Evolutionary conservation across 2,113 vertebrate species (phyloP).

Genomic region (Mustelus asterias): DNA sequence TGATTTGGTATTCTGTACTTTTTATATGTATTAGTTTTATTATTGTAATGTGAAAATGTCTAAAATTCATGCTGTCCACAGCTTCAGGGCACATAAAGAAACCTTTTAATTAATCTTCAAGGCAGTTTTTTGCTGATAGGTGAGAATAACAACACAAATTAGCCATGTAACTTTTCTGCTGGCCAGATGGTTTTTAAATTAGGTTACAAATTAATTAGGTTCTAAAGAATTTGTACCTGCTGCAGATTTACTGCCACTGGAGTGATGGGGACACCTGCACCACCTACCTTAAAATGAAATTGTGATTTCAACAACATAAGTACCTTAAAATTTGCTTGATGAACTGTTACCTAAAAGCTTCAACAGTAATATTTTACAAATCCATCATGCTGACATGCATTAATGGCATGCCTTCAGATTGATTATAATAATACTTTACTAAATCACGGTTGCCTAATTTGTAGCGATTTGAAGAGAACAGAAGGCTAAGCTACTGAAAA

Average conservation of each 20-base stretch:
- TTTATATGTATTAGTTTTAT: neutral
- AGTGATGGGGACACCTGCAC: neutral
- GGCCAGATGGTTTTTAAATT: constrained; percentile 6
- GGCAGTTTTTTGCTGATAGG: neutral
- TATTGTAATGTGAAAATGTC: neutral
- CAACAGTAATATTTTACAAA: neutral
- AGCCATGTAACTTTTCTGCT: neutral
- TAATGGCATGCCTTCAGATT: neutral
- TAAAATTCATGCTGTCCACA: neutral
- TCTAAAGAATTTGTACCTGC: neutral
- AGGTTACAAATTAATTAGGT: neutral
- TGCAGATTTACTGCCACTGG: neutral
- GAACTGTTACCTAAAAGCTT: neutral
- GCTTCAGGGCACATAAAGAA: neutral
- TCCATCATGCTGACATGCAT: constrained; percentile 2
- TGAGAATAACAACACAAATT: neutral
- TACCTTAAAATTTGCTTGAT: constrained; percentile 11
- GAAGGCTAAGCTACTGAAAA: neutral
- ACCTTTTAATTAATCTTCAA: neutral
- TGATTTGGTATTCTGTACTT: neutral
- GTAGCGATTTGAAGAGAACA: neutral
- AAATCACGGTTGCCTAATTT: neutral
- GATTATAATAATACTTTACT: neutral
- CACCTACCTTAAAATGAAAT: neutral
- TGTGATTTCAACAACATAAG: neutral